These are phyloP conservation scores for Siniperca scherzeri DNA, from an alignment of 2,797 vertebrate genomes.

Conservation along the genomic window DNA sequence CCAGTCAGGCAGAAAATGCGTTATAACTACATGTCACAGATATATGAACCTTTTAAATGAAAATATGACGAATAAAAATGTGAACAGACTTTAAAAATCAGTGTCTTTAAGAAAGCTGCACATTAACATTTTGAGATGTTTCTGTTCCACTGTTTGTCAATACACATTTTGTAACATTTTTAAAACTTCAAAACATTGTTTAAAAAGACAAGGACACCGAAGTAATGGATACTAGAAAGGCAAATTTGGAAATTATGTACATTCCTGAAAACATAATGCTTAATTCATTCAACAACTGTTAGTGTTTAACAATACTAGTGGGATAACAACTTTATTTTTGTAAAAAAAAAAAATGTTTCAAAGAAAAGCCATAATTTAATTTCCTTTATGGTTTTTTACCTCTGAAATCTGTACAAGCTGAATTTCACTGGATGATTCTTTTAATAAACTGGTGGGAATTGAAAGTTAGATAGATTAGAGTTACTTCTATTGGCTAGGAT, in stretches of 20 bases:
- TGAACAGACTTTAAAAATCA: background rate
- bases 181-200: background rate
- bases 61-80: background rate
- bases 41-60: slow-evolving; percentile 11
- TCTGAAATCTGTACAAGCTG: background rate
- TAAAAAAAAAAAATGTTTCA: background rate
- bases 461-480: slow-evolving; percentile 61
- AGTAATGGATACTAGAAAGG: background rate
- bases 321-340: background rate
- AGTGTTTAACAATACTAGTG: background rate
- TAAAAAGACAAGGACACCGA: background rate
- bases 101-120: background rate
- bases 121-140: background rate
- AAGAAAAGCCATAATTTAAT: background rate
- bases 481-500: slow-evolving; percentile 63
- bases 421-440: slow-evolving; percentile 16
- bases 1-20: slow-evolving; percentile 16
- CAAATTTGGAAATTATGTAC: background rate
- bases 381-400: slow-evolving; percentile 1
- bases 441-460: slow-evolving; percentile 63
- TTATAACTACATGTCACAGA: slow-evolving; percentile 5
- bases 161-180: background rate
- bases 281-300: background rate
- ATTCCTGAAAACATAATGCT: background rate
- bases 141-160: background rate